phyloP scores from a whole-genome alignment of 2,113 vertebrate species.

The Burhinus bistriatus region DNA sequence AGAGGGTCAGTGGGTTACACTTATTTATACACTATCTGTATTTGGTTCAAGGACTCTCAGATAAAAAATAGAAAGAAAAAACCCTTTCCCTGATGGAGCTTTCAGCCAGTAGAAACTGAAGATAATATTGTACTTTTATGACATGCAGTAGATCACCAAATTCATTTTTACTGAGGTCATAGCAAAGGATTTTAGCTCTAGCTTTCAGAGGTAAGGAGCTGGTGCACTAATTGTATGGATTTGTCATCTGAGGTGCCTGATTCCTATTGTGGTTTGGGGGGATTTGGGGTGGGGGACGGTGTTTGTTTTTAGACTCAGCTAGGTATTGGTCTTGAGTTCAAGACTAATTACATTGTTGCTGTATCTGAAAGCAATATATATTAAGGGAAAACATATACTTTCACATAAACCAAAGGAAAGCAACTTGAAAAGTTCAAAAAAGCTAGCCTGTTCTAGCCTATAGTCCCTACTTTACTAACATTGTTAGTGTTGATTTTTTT shows the following conservation, averaged over 20 bases:
- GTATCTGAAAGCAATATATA: background rate
- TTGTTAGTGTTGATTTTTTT: background rate
- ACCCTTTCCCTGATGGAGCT: background rate
- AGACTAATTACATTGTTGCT: background rate
- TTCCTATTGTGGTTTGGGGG: background rate
- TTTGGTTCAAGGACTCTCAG: constrained; percentile 58
- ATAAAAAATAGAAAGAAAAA: constrained; percentile 17
- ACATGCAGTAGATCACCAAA: constrained; percentile 27
- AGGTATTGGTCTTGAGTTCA: background rate
- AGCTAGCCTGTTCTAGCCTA: background rate
- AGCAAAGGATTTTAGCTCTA: constrained; percentile 23
- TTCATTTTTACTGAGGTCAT: constrained; percentile 39
- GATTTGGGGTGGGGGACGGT: accelerated
- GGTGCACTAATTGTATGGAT: background rate
- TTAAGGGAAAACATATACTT: background rate
- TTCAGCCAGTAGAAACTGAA: background rate
- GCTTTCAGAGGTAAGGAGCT: background rate
- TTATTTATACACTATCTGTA: constrained; percentile 50
- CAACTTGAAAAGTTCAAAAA: background rate
- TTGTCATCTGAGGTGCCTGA: background rate
- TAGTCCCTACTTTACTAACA: background rate
- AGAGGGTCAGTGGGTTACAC: constrained; percentile 54
- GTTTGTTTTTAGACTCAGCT: background rate
- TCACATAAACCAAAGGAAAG: background rate
- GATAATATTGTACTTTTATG: constrained; percentile 29